Conservation (phyloP, 2,113 vertebrate species). For the Meleagris gallopavo region DNA sequence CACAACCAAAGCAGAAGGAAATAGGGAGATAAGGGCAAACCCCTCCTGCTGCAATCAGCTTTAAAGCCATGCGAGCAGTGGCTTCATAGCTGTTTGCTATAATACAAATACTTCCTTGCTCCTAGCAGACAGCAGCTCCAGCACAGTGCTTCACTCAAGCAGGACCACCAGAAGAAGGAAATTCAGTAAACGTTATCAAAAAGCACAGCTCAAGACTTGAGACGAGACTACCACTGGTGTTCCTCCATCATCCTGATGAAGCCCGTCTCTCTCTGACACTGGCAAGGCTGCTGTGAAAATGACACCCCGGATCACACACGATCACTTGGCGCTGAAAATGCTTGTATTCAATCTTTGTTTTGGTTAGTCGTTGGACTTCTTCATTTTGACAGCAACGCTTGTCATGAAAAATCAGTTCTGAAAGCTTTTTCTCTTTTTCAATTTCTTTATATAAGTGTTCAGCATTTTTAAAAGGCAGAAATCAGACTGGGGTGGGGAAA, state of each 20-base stretch:
- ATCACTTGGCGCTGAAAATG: background rate
- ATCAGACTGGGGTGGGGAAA: background rate
- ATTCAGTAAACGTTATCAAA: background rate
- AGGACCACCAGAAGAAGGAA: background rate
- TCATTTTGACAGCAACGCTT: background rate
- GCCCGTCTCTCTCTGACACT: background rate
- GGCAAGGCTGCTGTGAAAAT: background rate
- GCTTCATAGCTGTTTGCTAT: background rate
- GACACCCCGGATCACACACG: background rate
- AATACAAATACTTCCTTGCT: background rate
- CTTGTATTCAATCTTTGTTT: background rate
- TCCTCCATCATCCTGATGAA: background rate
- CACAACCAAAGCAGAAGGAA: background rate
- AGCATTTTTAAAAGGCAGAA: slow-evolving; percentile 7
- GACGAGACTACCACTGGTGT: background rate
- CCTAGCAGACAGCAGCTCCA: background rate
- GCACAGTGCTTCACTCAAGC: background rate
- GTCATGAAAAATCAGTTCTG: background rate
- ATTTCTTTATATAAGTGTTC: background rate
- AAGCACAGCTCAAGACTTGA: background rate
- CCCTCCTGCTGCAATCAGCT: background rate
- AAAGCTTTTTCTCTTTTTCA: background rate
- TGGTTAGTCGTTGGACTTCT: slow-evolving; percentile 5
- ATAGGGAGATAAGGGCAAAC: background rate
- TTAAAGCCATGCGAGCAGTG: background rate